Evolutionary conservation across 2,797 vertebrate genomes (phyloP), one percentile per base, ranked within the genome.

Genomic region (Odontamblyopus lacepedii): DNA sequence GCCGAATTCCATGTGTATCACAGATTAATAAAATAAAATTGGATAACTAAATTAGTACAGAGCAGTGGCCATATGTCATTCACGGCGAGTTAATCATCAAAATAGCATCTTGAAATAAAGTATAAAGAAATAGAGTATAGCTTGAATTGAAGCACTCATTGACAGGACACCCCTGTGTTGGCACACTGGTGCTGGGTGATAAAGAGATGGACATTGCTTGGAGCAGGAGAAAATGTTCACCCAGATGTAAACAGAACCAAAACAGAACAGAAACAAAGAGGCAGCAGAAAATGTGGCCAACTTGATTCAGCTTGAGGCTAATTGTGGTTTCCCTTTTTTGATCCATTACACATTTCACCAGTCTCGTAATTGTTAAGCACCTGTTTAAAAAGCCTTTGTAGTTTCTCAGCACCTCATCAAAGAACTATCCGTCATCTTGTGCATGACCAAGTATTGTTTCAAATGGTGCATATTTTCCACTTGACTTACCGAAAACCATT

Each of bases 161-260:
- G 51, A 77, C 84, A 88, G 82, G 83, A 89, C 89, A 88, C 84
- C 90, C 83, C 85, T 87, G 78, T 85, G 88, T 85, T 92, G 91
- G 88, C 90, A 38, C 82, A 83, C 86, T 84, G 80, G 86, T 87
- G 85, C 85, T 86, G 87, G 82, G 88, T 92, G 90, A 93, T 93
- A 91, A 92, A 89, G 91, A 92, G 88, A 90, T 88, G 92, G 91
- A 92, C 86, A 91, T 88, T 86, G 80, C 88, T 90, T 88, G 86
- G 85, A 88, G 83, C 82, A 80, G 87, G 81, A 87, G 82, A 83
- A 90, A 89, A 88, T 87, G 84, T 87, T 84, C 87, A 82, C 80
- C 74, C 87, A 73, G 85, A 83, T 88, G 80, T 86, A 84, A 79
- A 38, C 35, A 38, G 35, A 87, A 91, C 86, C 86, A 50, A 87